Evolutionary conservation across 2,797 vertebrate genomes (phyloP), one percentile per base, ranked within the genome.

Genomic region (Oryzias dopingdopingensis): DNA sequence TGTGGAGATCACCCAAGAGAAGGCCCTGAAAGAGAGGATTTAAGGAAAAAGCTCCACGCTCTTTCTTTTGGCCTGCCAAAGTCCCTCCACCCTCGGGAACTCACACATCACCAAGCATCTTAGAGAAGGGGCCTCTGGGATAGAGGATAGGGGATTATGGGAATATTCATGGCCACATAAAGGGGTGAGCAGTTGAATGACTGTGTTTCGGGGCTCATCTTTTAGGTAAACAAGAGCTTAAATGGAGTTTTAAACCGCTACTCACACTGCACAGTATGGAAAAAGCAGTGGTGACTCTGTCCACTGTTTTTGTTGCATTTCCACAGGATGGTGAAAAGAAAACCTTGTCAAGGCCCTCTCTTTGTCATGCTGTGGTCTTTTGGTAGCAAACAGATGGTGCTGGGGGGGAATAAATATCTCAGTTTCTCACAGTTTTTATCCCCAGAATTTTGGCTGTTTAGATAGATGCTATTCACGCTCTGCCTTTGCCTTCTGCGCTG

Each of bases 81-180:
- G 89, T 91, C 89, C 89, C 87, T 89, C 82, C 80, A 62, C 67
- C 83, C 74, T 67, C 50, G 14, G 65, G 67, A 73, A 65, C 75
- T 69, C 69, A 46, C 77, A 83, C 73, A 86, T 59, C 76, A 73
- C 70, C 80, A 72, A 70, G 62, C 80, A 81, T 86, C 72, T 85
- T 81, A 84, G 81, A 87, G 84, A 90, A 85, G 75, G 65, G 88
- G 88, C 90, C 93, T 92, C 89, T 89, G 90, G 91, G 91, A 89
- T 88, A 71, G 89, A 84, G 90, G 91, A 88, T 88, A 92, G 87
- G 82, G 92, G 95, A 95, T 98, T 96, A 95, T 94, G 90, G 92
- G 93, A 96, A 95, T 96, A 96, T 95, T 97, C 94, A 96, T 96
- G 93, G 92, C 88, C 84, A 91, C 90, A 93, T 94, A 94, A 94